A percentile compares a stretch with the other conserved stretches of the same genome.
These are phyloP conservation scores for Oryctes rhinoceros DNA, from an alignment of 1,140 invertebrate genomes.

Conservation along the genomic window DNA sequence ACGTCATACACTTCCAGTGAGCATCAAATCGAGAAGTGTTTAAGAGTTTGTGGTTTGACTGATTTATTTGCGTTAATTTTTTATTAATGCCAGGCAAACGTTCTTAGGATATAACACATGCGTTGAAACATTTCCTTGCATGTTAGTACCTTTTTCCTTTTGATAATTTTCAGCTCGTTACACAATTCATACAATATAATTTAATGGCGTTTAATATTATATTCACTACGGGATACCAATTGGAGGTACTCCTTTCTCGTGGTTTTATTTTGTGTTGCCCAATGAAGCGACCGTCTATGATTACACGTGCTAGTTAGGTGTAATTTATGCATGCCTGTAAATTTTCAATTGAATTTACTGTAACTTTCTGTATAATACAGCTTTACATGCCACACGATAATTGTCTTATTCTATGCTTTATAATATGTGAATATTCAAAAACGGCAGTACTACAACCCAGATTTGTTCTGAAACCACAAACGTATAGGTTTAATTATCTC, in stretches of 20 bases:
- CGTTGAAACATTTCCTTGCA: background rate
- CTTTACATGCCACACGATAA: background rate
- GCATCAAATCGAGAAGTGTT: too few species aligned
- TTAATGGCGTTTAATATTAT: constrained; percentile 37
- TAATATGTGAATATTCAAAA: too few species aligned
- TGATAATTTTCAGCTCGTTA: constrained; percentile 26
- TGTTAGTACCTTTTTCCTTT: background rate
- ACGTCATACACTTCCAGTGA: too few species aligned
- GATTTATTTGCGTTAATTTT: too few species aligned
- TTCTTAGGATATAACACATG: background rate
- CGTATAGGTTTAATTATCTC: too few species aligned
- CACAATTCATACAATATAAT: constrained; percentile 35
- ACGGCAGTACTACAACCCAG: too few species aligned
- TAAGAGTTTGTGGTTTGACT: too few species aligned
- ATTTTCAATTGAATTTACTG: background rate
- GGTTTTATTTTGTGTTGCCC: constrained; percentile 32
- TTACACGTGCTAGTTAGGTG: constrained; percentile 12
- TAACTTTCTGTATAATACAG: background rate
- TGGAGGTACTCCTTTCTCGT: background rate
- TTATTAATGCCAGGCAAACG: too few species aligned
- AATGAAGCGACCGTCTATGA: constrained; percentile 26
- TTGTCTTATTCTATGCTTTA: background rate
- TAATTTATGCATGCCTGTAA: constrained; percentile 9
- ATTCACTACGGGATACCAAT: constrained; percentile 20
- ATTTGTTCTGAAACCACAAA: too few species aligned